A percentile compares a stretch with the other conserved stretches of the same genome.
These are phyloP conservation scores for Scaptomyza cyrtandrae DNA, from an alignment of 2,888 invertebrate species.

Conservation along the genomic window DNA sequence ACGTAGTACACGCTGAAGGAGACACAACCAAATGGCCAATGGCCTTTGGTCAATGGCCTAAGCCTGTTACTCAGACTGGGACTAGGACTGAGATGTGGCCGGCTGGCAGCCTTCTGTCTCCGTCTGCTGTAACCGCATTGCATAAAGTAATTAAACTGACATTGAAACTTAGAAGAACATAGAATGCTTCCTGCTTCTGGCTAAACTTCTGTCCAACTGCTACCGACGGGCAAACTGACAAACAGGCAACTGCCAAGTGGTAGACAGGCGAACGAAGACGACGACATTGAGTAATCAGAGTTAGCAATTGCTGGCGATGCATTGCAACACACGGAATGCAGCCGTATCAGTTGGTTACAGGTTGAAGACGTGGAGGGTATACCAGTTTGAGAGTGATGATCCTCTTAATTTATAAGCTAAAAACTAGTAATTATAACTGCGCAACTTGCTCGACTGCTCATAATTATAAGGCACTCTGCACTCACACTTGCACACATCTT, in stretches of 20 bases:
- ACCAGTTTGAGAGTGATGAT: slow-evolving; percentile 73
- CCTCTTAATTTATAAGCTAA: slow-evolving; percentile 80
- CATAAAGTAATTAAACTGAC: slow-evolving; percentile 80
- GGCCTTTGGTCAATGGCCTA: slow-evolving; percentile 74
- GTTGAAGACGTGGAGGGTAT: slow-evolving; percentile 12
- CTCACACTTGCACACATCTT: slow-evolving; percentile 8
- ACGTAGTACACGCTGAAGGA: slow-evolving; percentile 7
- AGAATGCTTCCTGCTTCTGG: slow-evolving; percentile 79
- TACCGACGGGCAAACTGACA: slow-evolving; percentile 40
- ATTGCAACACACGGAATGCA: slow-evolving; percentile 70
- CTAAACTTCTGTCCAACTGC: slow-evolving; percentile 57
- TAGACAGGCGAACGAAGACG: slow-evolving; percentile 66
- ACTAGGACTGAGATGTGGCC: background rate
- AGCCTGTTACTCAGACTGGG: background rate
- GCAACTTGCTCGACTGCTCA: slow-evolving; percentile 66
- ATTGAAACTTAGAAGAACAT: slow-evolving; percentile 80
- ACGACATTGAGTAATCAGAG: slow-evolving; percentile 79
- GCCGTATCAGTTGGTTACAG: slow-evolving; percentile 60
- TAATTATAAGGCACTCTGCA: slow-evolving; percentile 69
- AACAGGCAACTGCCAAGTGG: slow-evolving; percentile 39
- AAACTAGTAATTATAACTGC: slow-evolving; percentile 79
- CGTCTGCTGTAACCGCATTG: slow-evolving; percentile 60
- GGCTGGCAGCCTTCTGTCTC: slow-evolving; percentile 33
- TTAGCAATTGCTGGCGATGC: slow-evolving; percentile 60
- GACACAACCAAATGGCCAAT: slow-evolving; percentile 41